phyloP scores from a whole-genome alignment of 1,140 invertebrate genomes.

The Caenorhabditis latens region DNA sequence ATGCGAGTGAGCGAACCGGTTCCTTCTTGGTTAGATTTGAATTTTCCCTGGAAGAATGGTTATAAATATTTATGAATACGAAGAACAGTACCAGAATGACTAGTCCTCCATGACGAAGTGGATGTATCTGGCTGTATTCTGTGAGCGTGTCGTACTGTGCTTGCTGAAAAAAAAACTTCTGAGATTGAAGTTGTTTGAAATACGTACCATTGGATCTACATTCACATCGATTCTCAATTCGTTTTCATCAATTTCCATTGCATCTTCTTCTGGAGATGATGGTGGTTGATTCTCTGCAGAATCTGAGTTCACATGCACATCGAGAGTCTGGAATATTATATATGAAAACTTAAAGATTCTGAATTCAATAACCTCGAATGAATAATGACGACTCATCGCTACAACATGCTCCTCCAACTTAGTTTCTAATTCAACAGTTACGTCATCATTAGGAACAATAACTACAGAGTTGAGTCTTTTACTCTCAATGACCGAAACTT shows the following conservation, averaged over 20 bases:
- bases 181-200: not conserved
- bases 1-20: not conserved
- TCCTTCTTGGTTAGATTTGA: not conserved
- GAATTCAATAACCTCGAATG: not conserved
- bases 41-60: constrained; percentile 26
- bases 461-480: not conserved
- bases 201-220: not conserved
- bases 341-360: not conserved
- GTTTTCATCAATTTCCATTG: constrained; percentile 27
- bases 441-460: not conserved
- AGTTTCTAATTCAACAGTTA: not conserved
- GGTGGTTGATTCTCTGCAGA: not conserved
- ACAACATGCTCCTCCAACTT: not conserved
- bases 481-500: not conserved
- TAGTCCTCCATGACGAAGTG: constrained; percentile 20
- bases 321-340: not conserved
- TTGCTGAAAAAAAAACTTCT: constrained; percentile 10
- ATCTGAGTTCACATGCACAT: not conserved
- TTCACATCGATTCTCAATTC: constrained; percentile 29
- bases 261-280: not conserved
- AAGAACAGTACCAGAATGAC: not conserved
- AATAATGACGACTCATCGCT: not conserved
- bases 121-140: constrained; percentile 13
- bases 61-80: not conserved
- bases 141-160: constrained; percentile 8